Base-by-base conservation (phyloP, 1,140 invertebrate genomes). In the Venustaconcha ellipsiformis region DNA sequence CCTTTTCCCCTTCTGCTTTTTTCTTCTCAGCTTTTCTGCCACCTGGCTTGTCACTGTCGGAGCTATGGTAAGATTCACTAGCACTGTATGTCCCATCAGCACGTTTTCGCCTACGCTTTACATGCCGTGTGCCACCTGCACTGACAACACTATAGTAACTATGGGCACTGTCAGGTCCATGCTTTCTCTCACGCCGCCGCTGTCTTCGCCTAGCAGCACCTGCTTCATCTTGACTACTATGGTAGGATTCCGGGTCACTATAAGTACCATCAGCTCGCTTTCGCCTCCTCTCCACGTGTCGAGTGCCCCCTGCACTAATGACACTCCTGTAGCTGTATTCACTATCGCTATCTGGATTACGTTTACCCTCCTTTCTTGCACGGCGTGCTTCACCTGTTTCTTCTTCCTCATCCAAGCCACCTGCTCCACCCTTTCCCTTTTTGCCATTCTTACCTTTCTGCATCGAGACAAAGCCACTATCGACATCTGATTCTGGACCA, bases 31-130 rank as follows among this genome's bases (percentile, higher is more conserved):
- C 79, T 1, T 82, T 66, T n/a, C 84, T 74, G 60, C 87, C 86
- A 30, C 83, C 86, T 57, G 83, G 85, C 72, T 86, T 73, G 14
- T 82, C 78, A 75, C 87, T 88, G 72, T 87, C 87, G 8, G 72
- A 80, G 70, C 87, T 89, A 80, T 90, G 88, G 77, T 89, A 89
- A 6, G 86, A 87, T 72, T 88, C 88, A 71, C 82, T 84, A 57
- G 67, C 82, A 62, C 86, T 83, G 76, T 89, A 89, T 2, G 87
- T 89, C 18, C 88, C 88, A 64, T 89, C 89, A 11, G 78, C 85
- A n/a, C 78, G 76, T 72, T 82, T 86, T 60, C 80, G 81, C 15
- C 80, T 76, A 30, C 88, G 79, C 15, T 78, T 79, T 5, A 89
- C 87, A 65, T 87, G 83, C 14, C 88, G 81, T 14, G 88, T 89